Evolutionary conservation across 2,113 vertebrate genomes (phyloP).

Genomic region (Diadophis punctatus): DNA sequence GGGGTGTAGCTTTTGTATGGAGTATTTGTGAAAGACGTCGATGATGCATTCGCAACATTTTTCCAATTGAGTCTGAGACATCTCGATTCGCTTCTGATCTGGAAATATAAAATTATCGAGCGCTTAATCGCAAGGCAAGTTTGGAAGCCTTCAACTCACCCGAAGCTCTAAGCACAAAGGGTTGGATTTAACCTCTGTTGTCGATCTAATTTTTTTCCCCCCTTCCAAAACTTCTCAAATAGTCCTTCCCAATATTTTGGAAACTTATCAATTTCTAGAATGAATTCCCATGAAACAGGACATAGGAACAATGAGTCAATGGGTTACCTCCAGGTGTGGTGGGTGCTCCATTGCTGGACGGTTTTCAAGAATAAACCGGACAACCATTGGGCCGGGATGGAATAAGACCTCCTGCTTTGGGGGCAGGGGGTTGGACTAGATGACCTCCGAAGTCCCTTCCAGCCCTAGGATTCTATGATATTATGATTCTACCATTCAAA

Average conservation of each 20-base stretch:
- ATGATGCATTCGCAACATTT: not conserved
- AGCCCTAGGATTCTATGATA: not conserved
- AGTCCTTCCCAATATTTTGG: not conserved
- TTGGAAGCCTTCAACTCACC: not conserved
- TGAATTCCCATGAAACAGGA: not conserved
- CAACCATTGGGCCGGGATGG: not conserved
- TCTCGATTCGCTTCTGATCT: not conserved
- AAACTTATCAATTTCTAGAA: not conserved
- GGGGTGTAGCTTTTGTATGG: fast-evolving
- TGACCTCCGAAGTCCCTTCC: not conserved
- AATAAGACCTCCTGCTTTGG: not conserved
- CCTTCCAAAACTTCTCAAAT: not conserved
- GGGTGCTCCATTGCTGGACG: too few relatives aligned
- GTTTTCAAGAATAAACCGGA: not conserved
- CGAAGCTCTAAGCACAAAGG: not conserved
- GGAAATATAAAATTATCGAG: fast-evolving
- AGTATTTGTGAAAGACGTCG: slow-evolving; percentile 29
- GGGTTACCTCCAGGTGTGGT: too few relatives aligned
- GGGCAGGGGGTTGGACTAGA: not conserved
- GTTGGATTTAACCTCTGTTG: not conserved
- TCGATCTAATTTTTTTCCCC: not conserved
- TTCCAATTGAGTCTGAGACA: slow-evolving; percentile 13
- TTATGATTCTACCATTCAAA: not conserved
- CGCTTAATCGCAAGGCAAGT: not conserved
- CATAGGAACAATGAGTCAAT: too few relatives aligned